Evolutionary conservation across 1,140 invertebrate species (phyloP).

Genomic region (Diorhabda sublineata): DNA sequence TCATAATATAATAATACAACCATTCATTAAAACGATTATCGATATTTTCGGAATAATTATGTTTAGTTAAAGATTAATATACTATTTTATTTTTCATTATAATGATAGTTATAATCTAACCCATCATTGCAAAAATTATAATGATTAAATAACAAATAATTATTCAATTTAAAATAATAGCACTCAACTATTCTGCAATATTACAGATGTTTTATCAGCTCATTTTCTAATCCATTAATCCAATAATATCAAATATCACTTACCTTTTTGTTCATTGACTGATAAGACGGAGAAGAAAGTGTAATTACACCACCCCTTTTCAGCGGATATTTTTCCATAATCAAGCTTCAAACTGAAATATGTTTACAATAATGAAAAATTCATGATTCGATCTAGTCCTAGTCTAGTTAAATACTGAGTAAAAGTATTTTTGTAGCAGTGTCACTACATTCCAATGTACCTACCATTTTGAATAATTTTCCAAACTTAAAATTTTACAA

Average conservation of each 20-base stretch:
- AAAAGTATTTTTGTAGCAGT: too few species aligned
- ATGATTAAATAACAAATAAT: not conserved
- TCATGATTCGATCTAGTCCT: too few species aligned
- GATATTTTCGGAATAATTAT: too few species aligned
- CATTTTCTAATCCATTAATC: not conserved
- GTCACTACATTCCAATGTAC: too few species aligned
- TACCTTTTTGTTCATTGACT: slow-evolving; percentile 54
- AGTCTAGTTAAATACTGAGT: too few species aligned
- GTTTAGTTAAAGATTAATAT: too few species aligned
- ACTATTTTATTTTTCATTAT: too few species aligned
- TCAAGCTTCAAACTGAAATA: slow-evolving; percentile 12
- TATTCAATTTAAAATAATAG: not conserved
- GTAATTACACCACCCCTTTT: slow-evolving; percentile 47
- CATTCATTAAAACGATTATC: too few species aligned
- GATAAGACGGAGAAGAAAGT: slow-evolving; percentile 49
- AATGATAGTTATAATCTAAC: not conserved
- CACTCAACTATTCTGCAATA: not conserved
- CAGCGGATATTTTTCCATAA: slow-evolving; percentile 53
- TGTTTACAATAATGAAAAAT: too few species aligned
- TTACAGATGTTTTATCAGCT: not conserved
- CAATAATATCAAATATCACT: slow-evolving; percentile 5
- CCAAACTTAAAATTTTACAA: too few species aligned
- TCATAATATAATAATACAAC: too few species aligned
- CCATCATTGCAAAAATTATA: not conserved
- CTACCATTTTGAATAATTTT: too few species aligned